Base-by-base conservation (phyloP, 2,113 vertebrate genomes). In the Uria aalge region DNA sequence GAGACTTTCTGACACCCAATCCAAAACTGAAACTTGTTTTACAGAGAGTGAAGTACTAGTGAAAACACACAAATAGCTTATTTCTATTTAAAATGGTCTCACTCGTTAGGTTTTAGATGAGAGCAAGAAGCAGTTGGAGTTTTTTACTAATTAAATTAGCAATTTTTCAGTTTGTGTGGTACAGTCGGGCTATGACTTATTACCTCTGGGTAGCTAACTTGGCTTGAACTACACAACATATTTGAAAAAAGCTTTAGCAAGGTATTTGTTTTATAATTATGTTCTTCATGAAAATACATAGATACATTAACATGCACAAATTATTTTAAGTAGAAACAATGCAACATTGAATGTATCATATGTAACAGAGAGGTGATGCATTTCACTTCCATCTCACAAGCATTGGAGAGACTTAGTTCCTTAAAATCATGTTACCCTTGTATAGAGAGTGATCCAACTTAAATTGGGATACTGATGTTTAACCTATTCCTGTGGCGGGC, bases 231-330 rank as follows among this genome's bases (percentile, higher is more conserved):
- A 71, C 45, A 60, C 19, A 68, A 66, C 12, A 40, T 4, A 30
- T 34, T 34, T 13, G 53, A 4, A 77, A 85, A 36, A 75, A 62
- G 21, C 20, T 74, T 72, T 64, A 85, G 30, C n/a, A 84, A 75
- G 11, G 29, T 16, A 73, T 66, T 69, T 74, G 8, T 30, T 57
- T 66, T 16, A 56, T 75, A 59, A 75, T 67, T 94, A 53, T 78
- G 21, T 43, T 21, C 30, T 85, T 85, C n/a, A 27, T 81, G 43
- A 75, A 92, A 87, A 78, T 15, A 40, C 8, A 23, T 6, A 19
- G 7, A 27, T 36, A 20, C 0, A 0, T 78, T n/a, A 78, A 53
- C 9, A 74, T 7, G 5, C 3, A 5, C 32, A 52, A 41, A 45
- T 9, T 66, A 5, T 43, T 74, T 81, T 57, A 43, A 27, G 17